Base-by-base conservation (phyloP, 2,113 vertebrate genomes). In the Toxotes chatareus region DNA sequence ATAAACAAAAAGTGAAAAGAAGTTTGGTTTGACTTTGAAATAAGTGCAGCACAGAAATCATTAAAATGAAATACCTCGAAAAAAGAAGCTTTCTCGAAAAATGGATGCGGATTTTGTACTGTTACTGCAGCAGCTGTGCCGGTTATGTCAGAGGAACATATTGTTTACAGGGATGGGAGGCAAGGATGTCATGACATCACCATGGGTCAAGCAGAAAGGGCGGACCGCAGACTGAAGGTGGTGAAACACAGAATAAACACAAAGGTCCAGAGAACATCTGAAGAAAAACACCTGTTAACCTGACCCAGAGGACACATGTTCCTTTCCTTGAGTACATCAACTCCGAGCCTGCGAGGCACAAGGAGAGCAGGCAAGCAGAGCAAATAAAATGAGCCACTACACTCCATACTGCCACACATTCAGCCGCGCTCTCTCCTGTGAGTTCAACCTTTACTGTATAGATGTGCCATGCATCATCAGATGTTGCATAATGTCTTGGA, bases 401-500 rank as follows among this genome's bases (percentile, higher is more conserved):
- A 10, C 21, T 73, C 38, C 14, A 69, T 38, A n/a, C 21, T 51
- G 62, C 78, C 34, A 51, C 72, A 44, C 17, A 44, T 65, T 60
- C 66, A 85, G 59, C 60, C 34, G 1, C 34, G 1, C 59, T 49
- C 61, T 71, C 44, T 13, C 67, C n/a, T 57, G 73, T 42, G 57
- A 67, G 47, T 75, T 32, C 2, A n/a, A 89, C 77, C 84, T 81
- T 82, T 82, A 86, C 82, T 76, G 85, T 84, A 88, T 57, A n/a
- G 82, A 80, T 64, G 51, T 40, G 70, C 56, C 9, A 4, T 71
- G 86, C 74, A 82, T 87, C 89, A 88, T 84, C 82, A 69, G 55
- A 66, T 78, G 79, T 87, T 90, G 73, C 85, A 44, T 92, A 90
- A 89, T 70, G 79, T 82, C 74, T 84, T 76, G 73, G 80, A 84